Conservation (phyloP, 92 coral and sea anemone genomes). For the Actinostola sp. region DNA sequence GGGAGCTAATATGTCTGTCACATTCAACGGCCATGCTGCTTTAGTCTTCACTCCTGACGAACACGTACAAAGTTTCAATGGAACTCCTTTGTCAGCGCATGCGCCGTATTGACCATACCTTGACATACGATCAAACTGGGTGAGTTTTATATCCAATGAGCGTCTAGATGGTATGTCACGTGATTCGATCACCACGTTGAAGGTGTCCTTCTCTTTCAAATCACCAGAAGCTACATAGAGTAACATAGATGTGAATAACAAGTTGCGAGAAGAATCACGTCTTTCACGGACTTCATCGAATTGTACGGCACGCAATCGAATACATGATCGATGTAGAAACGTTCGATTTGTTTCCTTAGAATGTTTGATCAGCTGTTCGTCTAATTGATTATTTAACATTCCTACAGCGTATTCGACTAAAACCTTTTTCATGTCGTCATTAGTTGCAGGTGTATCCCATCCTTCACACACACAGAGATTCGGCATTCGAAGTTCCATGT, state of each 20-base stretch:
- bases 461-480: conserved; percentile 77
- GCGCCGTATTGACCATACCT: conserved; percentile 52
- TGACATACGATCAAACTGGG: conserved; percentile 61
- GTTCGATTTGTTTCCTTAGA: conserved; percentile 5
- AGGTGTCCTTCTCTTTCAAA: conserved; percentile 57
- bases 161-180: conserved; percentile 33
- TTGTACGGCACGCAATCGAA: conserved; percentile 44
- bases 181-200: conserved; percentile 61
- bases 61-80: conserved; percentile 39
- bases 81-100: conserved; percentile 23
- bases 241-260: conserved; percentile 62
- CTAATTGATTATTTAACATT: conserved; percentile 58
- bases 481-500: conserved; percentile 58
- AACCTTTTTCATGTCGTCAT: conserved; percentile 50
- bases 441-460: conserved; percentile 63
- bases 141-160: conserved; percentile 56
- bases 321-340: conserved; percentile 32
- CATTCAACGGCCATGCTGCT: neutral
- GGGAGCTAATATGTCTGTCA: conserved; percentile 1
- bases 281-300: conserved; percentile 56
- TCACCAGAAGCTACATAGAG: conserved; percentile 67
- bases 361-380: conserved; percentile 10
- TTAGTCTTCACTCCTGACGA: conserved; percentile 1
- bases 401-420: conserved; percentile 74
- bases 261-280: conserved; percentile 33